Base-by-base conservation (phyloP, 2,888 invertebrate genomes). In the Drosophila stalkeri region DNA sequence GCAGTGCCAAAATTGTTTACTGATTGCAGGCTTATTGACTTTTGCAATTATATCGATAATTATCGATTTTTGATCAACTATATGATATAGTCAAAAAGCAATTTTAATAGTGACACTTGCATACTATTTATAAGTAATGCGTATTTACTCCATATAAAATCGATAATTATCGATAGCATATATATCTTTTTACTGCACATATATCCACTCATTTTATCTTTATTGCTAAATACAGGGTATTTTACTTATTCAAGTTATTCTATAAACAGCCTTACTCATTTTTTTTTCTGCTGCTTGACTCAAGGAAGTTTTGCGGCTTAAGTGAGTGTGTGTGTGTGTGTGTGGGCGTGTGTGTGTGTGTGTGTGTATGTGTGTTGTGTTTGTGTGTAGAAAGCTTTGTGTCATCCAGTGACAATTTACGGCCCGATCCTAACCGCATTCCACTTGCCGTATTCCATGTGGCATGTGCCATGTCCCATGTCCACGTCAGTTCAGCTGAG, bases 361-460 rank as follows among this genome's bases (percentile, higher is more conserved):
- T 66, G 27, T 54, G 41, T 46, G 85, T 62, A 72, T n/a, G n/a
- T n/a, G n/a, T n/a, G n/a, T n/a, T n/a, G n/a, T n/a, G n/a, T n/a
- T 49, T 75, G 44, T 81, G 80, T 80, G 85, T 66, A 72, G 85
- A 86, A 88, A 86, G 88, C 88, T 77, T 75, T 80, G 78, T 86
- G 85, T 86, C 85, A 88, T 89, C 88, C 90, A 78, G 88, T 86
- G 85, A 89, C 85, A 86, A 86, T 86, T 83, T 86, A 75, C 81
- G 68, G 54, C 55, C 60, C 64, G 33, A 67, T 39, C 62, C 55
- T 31, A 66, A 54, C 41, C 44, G 37, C 63, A 43, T 41, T 33
- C 41, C n/a, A 37, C 52, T 54, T 37, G 52, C 62, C 44, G 14
- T 31, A 52, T 49, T 41, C 41, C 35, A 46, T 12, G 27, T 47